Evolutionary conservation across 1,140 invertebrate species (phyloP).

Genomic region (Drosophila gunungcola): DNA sequence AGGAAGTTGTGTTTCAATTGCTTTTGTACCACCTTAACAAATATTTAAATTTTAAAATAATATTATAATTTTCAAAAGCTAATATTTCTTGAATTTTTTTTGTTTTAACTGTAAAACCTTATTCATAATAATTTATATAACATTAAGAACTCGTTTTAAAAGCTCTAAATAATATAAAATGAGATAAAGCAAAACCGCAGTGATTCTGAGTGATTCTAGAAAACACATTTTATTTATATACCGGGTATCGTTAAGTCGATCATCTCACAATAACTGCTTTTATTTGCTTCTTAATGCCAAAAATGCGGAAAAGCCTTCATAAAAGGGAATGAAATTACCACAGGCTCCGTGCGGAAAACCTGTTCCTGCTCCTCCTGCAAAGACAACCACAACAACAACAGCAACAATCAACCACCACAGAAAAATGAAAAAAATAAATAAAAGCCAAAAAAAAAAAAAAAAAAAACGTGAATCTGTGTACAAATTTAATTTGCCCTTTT

Average conservation of each 20-base stretch:
- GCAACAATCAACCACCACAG: constrained; percentile 23
- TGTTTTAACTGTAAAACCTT: no score
- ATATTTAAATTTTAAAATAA: neutral
- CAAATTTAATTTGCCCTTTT: constrained; percentile 73
- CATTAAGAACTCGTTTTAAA: no score
- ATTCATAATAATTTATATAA: no score
- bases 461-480: constrained; percentile 74
- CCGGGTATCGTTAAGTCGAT: constrained; percentile 3
- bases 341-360: constrained; percentile 12
- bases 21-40: no score
- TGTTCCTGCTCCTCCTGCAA: neutral
- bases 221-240: neutral
- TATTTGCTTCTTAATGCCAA: constrained; percentile 49
- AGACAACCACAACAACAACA: constrained; percentile 32
- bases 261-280: neutral
- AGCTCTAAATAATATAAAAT: no score
- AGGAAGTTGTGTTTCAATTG: no score
- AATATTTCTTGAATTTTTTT: no score
- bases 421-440: constrained; percentile 22
- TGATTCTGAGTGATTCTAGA: no score
- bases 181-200: no score
- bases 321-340: constrained; percentile 71
- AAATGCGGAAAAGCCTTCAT: constrained; percentile 76
- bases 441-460: constrained; percentile 3
- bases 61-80: no score